Evolutionary conservation across 2,888 invertebrate species (phyloP), one percentile per base, ranked within the genome.

Genomic region (Tetrapedia diversipes): DNA sequence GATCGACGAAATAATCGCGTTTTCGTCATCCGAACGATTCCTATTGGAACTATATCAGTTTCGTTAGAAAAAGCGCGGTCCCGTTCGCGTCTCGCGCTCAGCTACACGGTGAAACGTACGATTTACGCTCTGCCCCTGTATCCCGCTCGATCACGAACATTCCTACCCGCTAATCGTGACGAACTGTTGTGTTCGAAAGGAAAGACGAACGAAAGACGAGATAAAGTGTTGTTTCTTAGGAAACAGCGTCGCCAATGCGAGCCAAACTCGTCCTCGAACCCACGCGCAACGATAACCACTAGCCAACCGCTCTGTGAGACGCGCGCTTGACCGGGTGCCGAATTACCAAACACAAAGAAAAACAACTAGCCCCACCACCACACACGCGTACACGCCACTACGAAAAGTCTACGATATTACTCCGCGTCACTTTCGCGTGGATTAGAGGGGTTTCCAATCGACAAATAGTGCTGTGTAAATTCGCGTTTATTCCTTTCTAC

Each of bases 351-450:
- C 41, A 45, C 11, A 27, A 63, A 61, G 49, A 51, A 64, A 72
- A 74, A 72, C 74, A 72, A 71, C 51, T 24, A 43, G 47, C 57
- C 43, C 72, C 57, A 45, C 45, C 32, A 19, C n/a, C n/a, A n/a
- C n/a, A n/a, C n/a, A n/a, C n/a, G n/a, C n/a, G n/a, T n/a, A n/a
- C 43, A 14, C 29, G 22, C 0, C 19, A 19, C 14, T 19, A 47
- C 49, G 49, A 63, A 63, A 63, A 49, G 37, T 34, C 49, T 49
- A 34, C 27, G 14, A 19, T 16, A 22, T 14, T 49, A 27, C 6
- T 27, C 16, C 16, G 37, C 37, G 49, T 14, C 49, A 37, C 34
- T 49, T 49, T 49, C 61, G 47, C 14, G 16, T 11, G 1, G 3
- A 4, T 8, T 2, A 57, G 1, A 32, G 32, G 14, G 8, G 34